These are phyloP conservation scores for Nemopilema nomurai DNA, from an alignment of 30 jellyfish, hydroid and myxozoan genomes.

Conservation along the genomic window DNA sequence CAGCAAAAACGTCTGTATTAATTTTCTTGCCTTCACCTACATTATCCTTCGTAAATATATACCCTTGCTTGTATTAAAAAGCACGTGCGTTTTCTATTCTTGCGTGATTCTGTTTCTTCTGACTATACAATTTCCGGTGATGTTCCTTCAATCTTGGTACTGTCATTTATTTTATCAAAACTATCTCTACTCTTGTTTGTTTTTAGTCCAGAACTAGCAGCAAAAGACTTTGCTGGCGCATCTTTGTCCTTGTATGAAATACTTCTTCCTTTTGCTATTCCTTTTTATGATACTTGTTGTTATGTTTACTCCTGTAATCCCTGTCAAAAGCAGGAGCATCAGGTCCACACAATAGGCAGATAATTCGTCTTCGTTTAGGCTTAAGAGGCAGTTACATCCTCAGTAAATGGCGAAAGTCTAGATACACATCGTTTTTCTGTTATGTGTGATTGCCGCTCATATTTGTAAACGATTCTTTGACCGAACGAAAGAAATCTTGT, in stretches of 20 bases:
- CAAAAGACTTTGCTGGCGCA: conserved; percentile 18
- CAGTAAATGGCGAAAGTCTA: too few relatives aligned
- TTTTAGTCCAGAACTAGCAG: conserved; percentile 21
- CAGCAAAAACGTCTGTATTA: neutral
- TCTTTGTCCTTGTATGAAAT: conserved; percentile 24
- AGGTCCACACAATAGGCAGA: conserved; percentile 10
- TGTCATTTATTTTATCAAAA: neutral
- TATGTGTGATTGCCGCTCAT: too few relatives aligned
- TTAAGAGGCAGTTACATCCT: too few relatives aligned
- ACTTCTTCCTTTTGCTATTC: conserved; percentile 7
- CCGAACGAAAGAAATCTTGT: too few relatives aligned
- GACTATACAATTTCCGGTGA: conserved; percentile 1
- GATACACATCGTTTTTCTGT: too few relatives aligned
- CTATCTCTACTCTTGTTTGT: conserved; percentile 2
- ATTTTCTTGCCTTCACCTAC: neutral
- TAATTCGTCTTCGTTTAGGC: conserved; percentile 19
- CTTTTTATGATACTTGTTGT: conserved; percentile 5
- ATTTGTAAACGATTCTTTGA: too few relatives aligned
- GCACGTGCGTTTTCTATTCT: neutral
- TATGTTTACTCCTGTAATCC: too few relatives aligned
- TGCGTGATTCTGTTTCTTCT: conserved; percentile 9
- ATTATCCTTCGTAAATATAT: neutral
- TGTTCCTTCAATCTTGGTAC: too few relatives aligned
- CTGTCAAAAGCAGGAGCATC: conserved; percentile 24
- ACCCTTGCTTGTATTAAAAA: conserved; percentile 10